phyloP scores from a whole-genome alignment of 2,113 vertebrate genomes.

The Oriolus oriolus region DNA sequence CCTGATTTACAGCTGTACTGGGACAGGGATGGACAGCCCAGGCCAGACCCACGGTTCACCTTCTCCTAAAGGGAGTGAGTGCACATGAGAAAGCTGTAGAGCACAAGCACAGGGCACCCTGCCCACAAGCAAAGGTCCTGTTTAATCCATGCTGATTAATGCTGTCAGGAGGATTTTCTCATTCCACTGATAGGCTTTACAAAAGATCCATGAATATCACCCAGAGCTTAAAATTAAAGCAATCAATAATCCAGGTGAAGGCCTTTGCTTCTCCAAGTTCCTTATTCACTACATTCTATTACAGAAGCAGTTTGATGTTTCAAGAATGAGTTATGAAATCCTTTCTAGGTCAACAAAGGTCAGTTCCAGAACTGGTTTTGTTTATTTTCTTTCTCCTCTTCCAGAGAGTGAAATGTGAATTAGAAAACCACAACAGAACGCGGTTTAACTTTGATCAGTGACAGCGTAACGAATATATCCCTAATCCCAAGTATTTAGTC shows the following conservation, averaged over 20 bases:
- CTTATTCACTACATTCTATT: background rate
- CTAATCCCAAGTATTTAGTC: background rate
- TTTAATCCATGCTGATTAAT: constrained; percentile 4
- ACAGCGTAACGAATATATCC: background rate
- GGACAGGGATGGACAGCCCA: background rate
- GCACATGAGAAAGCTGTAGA: background rate
- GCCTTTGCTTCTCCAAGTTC: background rate
- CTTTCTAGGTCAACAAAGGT: background rate
- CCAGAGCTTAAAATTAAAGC: constrained; percentile 13
- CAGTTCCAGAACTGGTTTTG: background rate
- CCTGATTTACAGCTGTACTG: background rate
- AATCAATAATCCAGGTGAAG: constrained; percentile 33
- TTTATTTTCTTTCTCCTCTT: background rate
- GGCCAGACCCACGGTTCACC: background rate
- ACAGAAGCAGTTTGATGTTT: background rate
- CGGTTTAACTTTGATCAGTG: background rate
- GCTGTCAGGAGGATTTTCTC: constrained; percentile 35
- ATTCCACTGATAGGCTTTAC: constrained; percentile 38
- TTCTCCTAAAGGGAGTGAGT: background rate
- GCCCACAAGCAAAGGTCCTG: background rate
- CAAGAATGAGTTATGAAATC: background rate
- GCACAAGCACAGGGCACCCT: background rate
- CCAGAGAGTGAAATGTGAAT: background rate
- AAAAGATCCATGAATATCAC: constrained; percentile 14
- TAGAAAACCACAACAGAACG: background rate